Base-by-base conservation (phyloP, 2,113 vertebrate genomes). In the Centropus bengalensis region DNA sequence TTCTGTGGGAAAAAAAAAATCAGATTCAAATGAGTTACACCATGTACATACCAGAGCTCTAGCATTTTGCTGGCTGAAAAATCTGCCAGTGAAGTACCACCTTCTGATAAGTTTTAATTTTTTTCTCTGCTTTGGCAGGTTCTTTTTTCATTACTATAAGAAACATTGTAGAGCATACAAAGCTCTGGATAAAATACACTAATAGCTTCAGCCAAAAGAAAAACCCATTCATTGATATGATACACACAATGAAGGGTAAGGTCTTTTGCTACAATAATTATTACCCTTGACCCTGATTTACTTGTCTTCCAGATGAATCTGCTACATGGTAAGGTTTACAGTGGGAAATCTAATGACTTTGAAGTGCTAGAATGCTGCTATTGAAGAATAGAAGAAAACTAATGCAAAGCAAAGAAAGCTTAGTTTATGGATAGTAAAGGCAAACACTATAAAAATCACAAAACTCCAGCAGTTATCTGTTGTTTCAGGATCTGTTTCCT, bases 71-170 rank as follows among this genome's bases (percentile, higher is more conserved):
- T 63, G 32, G 38, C 44, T 88, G 70, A 87, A 62, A 92, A 89
- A 75, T 78, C 60, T 77, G 51, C 36, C 63, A 59, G 45, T 75
- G 68, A 93, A 89, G 90, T 81, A 44, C 47, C 32, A 93, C 30
- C 10, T 90, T 86, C 69, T 74, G 55, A 67, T 63, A 63, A 36
- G 85, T 81, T 83, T 91, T 84, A 44, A 28, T 76, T 88, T 95
- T 93, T 91, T 22, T 18, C 55, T 86, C 88, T 88, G 68, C 23
- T 86, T 94, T 75, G 86, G 59, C 67, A 91, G 33, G 82, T 95
- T 95, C 76, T 32, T 91, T 96, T 89, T 89, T 83, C 55, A 80
- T 77, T 86, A 70, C 68, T 88, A 1, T 42, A 69, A 44, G 82
- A 92, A 95, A 94, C 70, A 86, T 1, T 30, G 7, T 78, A 55